Conservation (phyloP, 2,888 invertebrate species). For the Sphinx pinastri region DNA sequence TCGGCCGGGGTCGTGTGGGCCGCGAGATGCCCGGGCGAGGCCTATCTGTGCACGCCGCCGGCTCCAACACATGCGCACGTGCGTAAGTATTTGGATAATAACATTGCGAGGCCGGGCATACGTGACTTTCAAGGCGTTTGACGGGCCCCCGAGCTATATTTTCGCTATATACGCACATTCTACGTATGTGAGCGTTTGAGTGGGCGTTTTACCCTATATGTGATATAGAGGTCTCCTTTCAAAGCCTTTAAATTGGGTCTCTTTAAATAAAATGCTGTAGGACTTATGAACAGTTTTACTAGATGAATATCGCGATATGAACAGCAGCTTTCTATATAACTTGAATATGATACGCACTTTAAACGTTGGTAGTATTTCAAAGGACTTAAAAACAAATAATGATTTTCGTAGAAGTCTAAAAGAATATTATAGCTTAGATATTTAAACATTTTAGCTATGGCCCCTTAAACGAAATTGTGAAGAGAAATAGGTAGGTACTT, state of each 20-base stretch:
- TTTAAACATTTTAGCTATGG: background rate
- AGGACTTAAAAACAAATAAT: background rate
- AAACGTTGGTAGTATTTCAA: background rate
- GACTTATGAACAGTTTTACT: constrained; percentile 41
- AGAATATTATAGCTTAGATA: background rate
- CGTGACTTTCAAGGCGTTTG: constrained; percentile 80
- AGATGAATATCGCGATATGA: background rate
- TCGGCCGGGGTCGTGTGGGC: constrained; percentile 82
- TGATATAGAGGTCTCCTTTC: constrained; percentile 69
- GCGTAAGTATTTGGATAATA: constrained; percentile 82
- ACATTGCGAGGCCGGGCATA: constrained; percentile 79
- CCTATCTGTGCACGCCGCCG: constrained; percentile 53
- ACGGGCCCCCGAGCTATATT: constrained; percentile 73
- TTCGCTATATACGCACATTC: constrained; percentile 52
- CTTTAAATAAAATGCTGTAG: constrained; percentile 66
- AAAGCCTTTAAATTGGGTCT: constrained; percentile 80
- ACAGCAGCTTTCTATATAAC: background rate
- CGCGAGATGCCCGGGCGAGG: constrained; percentile 76
- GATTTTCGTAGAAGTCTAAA: no score
- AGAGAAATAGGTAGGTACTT: no score
- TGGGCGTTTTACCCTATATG: constrained; percentile 66
- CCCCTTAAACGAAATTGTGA: no score
- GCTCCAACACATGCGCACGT: constrained; percentile 56
- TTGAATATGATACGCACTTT: constrained; percentile 7
- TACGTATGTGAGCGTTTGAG: constrained; percentile 56